phyloP scores from a whole-genome alignment of 2,797 vertebrate genomes.

The Gobio occitaniae region DNA sequence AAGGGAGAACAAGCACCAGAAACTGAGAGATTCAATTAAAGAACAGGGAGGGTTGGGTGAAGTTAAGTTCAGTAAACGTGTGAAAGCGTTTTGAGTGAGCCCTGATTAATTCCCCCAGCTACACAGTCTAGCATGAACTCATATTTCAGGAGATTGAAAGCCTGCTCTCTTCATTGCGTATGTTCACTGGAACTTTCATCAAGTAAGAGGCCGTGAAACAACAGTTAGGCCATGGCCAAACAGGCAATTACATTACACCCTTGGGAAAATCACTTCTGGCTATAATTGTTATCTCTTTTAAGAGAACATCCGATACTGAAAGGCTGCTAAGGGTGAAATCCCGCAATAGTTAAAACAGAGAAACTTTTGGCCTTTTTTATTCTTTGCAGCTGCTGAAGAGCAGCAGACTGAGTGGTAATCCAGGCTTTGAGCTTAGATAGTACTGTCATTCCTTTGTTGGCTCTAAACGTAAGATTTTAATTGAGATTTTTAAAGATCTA shows the following conservation, averaged over 20 bases:
- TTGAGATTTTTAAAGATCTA: conserved; percentile 63
- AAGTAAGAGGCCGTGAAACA: conserved; percentile 34
- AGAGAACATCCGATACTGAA: conserved; percentile 18
- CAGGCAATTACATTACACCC: conserved; percentile 52
- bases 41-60: neutral
- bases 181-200: conserved; percentile 36
- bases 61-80: conserved; percentile 25
- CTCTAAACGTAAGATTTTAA: conserved; percentile 61
- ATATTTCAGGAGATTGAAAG: conserved; percentile 53
- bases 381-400: conserved; percentile 45
- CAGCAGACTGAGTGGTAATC: conserved; percentile 55
- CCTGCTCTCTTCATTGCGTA: neutral
- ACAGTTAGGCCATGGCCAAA: conserved; percentile 47
- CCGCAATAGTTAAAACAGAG: conserved; percentile 18
- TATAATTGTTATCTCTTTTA: conserved; percentile 52
- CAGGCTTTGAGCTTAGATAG: conserved; percentile 42
- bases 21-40: conserved; percentile 1
- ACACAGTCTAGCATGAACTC: conserved; percentile 33
- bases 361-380: conserved; percentile 27
- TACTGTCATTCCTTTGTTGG: conserved; percentile 56
- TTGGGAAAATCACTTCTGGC: conserved; percentile 23
- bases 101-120: conserved; percentile 44
- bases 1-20: neutral
- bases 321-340: conserved; percentile 8
- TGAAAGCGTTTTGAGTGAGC: conserved; percentile 30